Evolutionary conservation across 1,140 invertebrate genomes (phyloP), one percentile per base, ranked within the genome.

Genomic region (Lordiphosa mommai): DNA sequence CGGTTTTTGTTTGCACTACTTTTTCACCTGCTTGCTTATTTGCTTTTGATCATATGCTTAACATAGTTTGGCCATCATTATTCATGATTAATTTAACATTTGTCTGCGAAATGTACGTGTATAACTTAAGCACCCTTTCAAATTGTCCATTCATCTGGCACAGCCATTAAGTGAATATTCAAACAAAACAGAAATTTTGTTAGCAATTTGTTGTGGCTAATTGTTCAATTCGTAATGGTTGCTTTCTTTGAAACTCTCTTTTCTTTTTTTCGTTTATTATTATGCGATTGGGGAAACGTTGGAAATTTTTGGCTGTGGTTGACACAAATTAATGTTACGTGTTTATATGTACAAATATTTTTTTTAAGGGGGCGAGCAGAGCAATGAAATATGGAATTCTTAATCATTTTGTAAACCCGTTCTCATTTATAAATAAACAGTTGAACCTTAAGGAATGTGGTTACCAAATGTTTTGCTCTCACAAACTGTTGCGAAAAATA

Each of bases 291-390:
- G 47, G 37, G 27, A 40, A 58, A 51, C 16, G 40, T 33, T 60
- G 10, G 47, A 10, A 20, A 40, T 46, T 56, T 46, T 46, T 44
- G n/a, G 23, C n/a, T n/a, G 36, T 20, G 14, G 34, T 37, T 50
- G 63, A 68, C 77, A 72, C 72, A 72, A 84, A 69, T 61, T 55
- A 52, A 40, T 69, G 33, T 68, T 82, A 82, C 76, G 77, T 84
- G 77, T 61, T 63, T 67, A 68, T 71, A 82, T 80, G 76, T 53
- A 52, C 40, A 10, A 51, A 43, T 16, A 50, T 48, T 52, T 72
- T 47, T 51, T 64, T 69, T 65, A 34, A 23, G 1, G 4, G 23
- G 4, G n/a, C n/a, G n/a, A n/a, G n/a, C n/a, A n/a, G n/a, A n/a
- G 1, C 1, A 17, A 17, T 17, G 1, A 17, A 17, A 17, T 17